These are phyloP conservation scores for Montipora capitata DNA, from an alignment of 92 coral and sea anemone genomes.

Conservation along the genomic window DNA sequence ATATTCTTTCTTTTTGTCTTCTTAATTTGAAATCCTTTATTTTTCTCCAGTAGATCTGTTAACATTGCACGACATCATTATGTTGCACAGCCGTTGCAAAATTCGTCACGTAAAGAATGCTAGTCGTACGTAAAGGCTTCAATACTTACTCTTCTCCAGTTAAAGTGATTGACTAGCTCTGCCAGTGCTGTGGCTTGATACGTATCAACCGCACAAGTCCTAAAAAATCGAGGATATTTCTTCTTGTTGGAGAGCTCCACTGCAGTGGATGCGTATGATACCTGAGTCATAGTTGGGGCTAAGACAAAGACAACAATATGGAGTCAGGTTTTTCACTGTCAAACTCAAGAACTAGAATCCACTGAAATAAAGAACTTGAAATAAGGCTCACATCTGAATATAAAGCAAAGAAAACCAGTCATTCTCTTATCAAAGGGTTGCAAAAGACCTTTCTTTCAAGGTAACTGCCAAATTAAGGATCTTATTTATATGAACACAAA, in stretches of 20 bases:
- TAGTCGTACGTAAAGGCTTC: background rate
- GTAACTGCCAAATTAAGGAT: too few relatives aligned
- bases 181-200: slow-evolving; percentile 93
- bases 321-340: background rate
- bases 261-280: slow-evolving; percentile 96
- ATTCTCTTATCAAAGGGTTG: too few relatives aligned
- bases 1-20: too few relatives aligned
- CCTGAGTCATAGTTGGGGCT: slow-evolving; percentile 94
- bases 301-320: background rate
- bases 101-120: background rate
- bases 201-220: slow-evolving; percentile 93
- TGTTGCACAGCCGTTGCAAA: background rate
- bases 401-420: too few relatives aligned
- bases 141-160: slow-evolving; percentile 92
- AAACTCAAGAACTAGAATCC: too few relatives aligned
- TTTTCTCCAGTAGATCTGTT: background rate
- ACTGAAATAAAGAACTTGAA: too few relatives aligned
- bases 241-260: slow-evolving; percentile 93
- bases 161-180: slow-evolving; percentile 88
- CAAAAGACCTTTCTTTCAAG: too few relatives aligned
- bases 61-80: too few relatives aligned
- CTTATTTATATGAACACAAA: too few relatives aligned
- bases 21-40: background rate
- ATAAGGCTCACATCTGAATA: too few relatives aligned
- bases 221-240: slow-evolving; percentile 95